These are phyloP conservation scores for Stegana nigrithorax DNA, from an alignment of 2,888 invertebrate genomes.

Conservation along the genomic window DNA sequence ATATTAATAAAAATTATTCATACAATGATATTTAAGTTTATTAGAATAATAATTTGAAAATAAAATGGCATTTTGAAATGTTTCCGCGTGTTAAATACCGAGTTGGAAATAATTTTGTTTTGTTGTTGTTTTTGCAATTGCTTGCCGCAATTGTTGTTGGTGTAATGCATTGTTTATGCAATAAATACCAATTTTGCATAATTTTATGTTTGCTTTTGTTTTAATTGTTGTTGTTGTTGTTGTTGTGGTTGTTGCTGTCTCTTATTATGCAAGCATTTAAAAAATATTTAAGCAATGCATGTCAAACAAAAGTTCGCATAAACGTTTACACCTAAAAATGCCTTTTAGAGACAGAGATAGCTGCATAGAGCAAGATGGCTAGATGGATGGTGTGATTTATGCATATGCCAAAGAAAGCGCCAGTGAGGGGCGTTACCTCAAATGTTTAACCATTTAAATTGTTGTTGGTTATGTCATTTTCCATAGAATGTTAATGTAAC, in stretches of 20 bases:
- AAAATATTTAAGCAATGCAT: background rate
- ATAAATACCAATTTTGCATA: constrained; percentile 18
- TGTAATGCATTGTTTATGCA: constrained; percentile 27
- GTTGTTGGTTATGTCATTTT: too few species aligned
- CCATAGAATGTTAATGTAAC: too few species aligned
- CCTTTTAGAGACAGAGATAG: background rate
- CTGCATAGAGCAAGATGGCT: background rate
- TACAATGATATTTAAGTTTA: background rate
- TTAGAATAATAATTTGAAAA: background rate
- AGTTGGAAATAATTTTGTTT: constrained; percentile 20
- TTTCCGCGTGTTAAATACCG: background rate
- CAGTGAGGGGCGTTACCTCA: too few species aligned
- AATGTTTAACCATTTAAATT: too few species aligned
- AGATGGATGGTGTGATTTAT: background rate
- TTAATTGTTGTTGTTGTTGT: constrained; percentile 2
- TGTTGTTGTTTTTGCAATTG: constrained; percentile 26
- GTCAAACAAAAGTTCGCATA: background rate
- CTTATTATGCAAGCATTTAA: constrained; percentile 13
- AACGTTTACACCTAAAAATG: too few species aligned
- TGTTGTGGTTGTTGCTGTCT: constrained; percentile 31
- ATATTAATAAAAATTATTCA: too few species aligned
- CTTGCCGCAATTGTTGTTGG: background rate
- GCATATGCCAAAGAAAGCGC: too few species aligned
- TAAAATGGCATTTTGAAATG: background rate
- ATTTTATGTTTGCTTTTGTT: background rate